Conservation (phyloP, 2,797 vertebrate genomes). For the Epinephelus awoara region DNA sequence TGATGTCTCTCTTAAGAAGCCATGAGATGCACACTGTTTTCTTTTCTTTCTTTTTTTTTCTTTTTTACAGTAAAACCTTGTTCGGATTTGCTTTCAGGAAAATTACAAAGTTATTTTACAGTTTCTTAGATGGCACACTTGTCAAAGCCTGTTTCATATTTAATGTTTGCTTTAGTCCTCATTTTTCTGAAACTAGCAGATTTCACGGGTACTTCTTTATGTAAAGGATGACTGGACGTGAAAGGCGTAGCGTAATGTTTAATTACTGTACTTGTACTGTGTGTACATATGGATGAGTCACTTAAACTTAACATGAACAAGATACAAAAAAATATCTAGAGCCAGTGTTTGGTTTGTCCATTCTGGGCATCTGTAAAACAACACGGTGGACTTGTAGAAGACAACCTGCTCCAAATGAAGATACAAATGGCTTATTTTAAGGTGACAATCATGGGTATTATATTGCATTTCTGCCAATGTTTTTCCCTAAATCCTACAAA, state of each 20-base stretch:
- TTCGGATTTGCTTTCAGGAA: conserved; percentile 19
- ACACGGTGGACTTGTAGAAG: too few species aligned
- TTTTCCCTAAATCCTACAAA: too few species aligned
- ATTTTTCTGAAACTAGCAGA: conserved; percentile 10
- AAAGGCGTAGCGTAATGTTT: background rate
- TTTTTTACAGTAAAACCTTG: conserved; percentile 1
- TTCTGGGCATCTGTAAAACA: too few species aligned
- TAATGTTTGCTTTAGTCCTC: conserved; percentile 14
- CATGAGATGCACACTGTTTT: background rate
- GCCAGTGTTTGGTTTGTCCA: too few species aligned
- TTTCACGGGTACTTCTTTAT: background rate
- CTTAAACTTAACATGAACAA: too few species aligned
- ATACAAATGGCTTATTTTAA: too few species aligned
- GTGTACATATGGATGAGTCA: too few species aligned
- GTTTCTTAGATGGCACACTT: conserved; percentile 10
- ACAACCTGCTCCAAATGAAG: too few species aligned
- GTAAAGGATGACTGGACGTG: background rate
- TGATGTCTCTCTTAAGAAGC: conserved; percentile 26
- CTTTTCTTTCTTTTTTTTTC: background rate
- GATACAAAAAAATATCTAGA: too few species aligned
- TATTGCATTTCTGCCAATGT: too few species aligned
- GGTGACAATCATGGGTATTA: too few species aligned
- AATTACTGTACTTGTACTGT: too few species aligned
- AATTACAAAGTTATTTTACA: conserved; percentile 22
- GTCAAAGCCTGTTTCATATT: conserved; percentile 48